phyloP scores from a whole-genome alignment of 2,797 vertebrate genomes.

The Potorous gilbertii region DNA sequence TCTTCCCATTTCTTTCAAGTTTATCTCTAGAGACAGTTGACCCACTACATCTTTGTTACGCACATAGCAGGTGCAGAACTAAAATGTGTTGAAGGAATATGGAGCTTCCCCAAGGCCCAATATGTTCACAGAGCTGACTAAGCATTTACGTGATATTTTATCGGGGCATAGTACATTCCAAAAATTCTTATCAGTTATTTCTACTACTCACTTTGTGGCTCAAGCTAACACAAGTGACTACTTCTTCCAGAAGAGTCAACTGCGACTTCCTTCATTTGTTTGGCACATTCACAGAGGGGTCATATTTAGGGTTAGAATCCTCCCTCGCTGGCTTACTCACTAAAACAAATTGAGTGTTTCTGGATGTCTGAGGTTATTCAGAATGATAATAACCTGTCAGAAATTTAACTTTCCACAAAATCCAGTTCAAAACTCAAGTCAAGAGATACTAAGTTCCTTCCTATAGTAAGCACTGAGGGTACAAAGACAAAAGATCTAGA shows the following conservation, averaged over 20 bases:
- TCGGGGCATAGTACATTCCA: constrained; percentile 2
- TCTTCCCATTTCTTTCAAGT: not conserved
- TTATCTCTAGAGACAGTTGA: not conserved
- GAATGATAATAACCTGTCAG: not conserved
- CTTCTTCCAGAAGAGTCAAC: not conserved
- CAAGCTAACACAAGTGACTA: not conserved
- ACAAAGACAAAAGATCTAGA: not conserved
- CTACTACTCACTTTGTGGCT: not conserved
- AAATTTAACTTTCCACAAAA: not conserved
- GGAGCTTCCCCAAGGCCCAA: not conserved
- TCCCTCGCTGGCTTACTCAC: not conserved
- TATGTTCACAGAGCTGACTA: not conserved
- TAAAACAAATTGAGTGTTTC: not conserved
- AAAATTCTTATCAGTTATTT: constrained; percentile 2
- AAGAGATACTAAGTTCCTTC: not conserved
- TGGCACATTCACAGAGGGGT: not conserved
- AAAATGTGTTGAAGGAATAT: constrained; percentile 5
- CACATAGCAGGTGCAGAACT: not conserved
- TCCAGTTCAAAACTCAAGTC: not conserved
- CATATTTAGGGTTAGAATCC: not conserved
- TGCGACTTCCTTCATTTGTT: not conserved
- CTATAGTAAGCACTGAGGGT: not conserved
- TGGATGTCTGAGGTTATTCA: not conserved
- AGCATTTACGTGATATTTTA: not conserved
- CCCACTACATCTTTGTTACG: not conserved